Percentiles rank a stretch among this genome's conserved stretches.
Evolutionary conservation across 2,888 invertebrate species (phyloP).

Genomic region (Drosophila phalerata): DNA sequence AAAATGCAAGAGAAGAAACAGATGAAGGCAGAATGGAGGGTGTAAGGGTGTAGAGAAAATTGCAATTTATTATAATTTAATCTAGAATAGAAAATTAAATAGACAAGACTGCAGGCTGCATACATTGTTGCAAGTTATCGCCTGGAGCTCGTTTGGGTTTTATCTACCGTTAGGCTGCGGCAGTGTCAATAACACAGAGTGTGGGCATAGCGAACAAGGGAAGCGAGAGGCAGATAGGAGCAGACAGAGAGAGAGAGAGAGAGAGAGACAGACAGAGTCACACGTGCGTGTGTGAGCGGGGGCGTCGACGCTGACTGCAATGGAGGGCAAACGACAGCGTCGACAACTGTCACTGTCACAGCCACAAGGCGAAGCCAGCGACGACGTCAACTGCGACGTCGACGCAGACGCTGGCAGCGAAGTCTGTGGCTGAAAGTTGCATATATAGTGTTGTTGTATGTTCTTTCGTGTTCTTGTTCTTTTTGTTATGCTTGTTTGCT

Average conservation of each 20-base stretch:
- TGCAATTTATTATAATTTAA: slow-evolving; percentile 81
- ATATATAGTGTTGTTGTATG: slow-evolving; percentile 50
- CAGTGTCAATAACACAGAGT: slow-evolving; percentile 75
- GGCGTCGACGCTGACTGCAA: slow-evolving; percentile 64
- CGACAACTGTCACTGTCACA: slow-evolving; percentile 73
- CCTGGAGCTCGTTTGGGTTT: slow-evolving; percentile 65
- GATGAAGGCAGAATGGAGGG: neutral
- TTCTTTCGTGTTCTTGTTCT: slow-evolving; percentile 38
- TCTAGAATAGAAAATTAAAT: slow-evolving; percentile 79
- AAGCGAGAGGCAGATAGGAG: neutral
- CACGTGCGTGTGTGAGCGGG: slow-evolving; percentile 34
- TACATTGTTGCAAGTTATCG: slow-evolving; percentile 72
- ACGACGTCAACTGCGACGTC: neutral
- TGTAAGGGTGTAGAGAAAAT: slow-evolving; percentile 37
- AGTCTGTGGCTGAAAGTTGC: slow-evolving; percentile 52
- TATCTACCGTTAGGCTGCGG: slow-evolving; percentile 75
- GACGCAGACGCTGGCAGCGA: slow-evolving; percentile 2
- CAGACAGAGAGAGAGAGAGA: neutral
- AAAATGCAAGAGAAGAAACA: slow-evolving; percentile 23
- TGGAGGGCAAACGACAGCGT: slow-evolving; percentile 68
- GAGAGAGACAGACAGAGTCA: slow-evolving; percentile 6
- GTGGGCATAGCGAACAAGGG: slow-evolving; percentile 30
- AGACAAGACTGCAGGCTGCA: slow-evolving; percentile 59
- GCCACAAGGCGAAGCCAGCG: slow-evolving; percentile 33
- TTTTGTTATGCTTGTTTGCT: slow-evolving; percentile 27